phyloP scores from a whole-genome alignment of 2,888 invertebrate genomes.

The Papilio elwesi region DNA sequence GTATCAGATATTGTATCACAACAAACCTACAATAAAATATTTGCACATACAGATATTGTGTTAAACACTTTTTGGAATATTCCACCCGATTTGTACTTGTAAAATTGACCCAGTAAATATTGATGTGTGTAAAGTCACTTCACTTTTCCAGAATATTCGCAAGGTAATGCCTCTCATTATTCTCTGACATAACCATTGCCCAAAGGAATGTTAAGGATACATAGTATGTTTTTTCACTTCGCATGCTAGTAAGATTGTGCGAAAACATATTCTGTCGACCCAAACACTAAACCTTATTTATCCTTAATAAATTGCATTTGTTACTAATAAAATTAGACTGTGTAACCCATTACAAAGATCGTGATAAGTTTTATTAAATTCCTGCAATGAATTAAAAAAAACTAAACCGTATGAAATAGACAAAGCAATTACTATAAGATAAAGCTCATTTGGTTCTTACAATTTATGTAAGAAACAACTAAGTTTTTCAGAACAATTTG shows the following conservation, averaged over 20 bases:
- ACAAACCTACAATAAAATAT: not conserved
- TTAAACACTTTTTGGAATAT: not conserved
- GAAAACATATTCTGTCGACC: not conserved
- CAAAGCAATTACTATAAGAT: too few relatives aligned
- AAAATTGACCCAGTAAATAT: not conserved
- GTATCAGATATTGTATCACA: too few relatives aligned
- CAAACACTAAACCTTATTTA: not conserved
- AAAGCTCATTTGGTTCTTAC: too few relatives aligned
- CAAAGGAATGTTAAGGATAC: not conserved
- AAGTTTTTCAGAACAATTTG: too few relatives aligned
- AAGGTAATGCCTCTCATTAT: slow-evolving; percentile 2
- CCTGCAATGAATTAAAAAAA: too few relatives aligned
- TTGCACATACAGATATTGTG: not conserved
- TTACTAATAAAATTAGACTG: too few relatives aligned
- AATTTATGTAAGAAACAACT: too few relatives aligned
- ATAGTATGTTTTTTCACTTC: not conserved
- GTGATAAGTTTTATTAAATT: too few relatives aligned
- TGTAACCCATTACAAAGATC: too few relatives aligned
- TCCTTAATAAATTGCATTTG: too few relatives aligned
- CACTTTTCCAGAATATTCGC: not conserved
- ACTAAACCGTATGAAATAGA: too few relatives aligned
- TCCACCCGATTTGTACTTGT: not conserved
- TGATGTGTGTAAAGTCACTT: not conserved
- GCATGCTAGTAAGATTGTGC: not conserved
- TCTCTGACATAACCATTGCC: slow-evolving; percentile 12